Base-by-base conservation (phyloP, 2,113 vertebrate species). In the Barnardius zonarius region DNA sequence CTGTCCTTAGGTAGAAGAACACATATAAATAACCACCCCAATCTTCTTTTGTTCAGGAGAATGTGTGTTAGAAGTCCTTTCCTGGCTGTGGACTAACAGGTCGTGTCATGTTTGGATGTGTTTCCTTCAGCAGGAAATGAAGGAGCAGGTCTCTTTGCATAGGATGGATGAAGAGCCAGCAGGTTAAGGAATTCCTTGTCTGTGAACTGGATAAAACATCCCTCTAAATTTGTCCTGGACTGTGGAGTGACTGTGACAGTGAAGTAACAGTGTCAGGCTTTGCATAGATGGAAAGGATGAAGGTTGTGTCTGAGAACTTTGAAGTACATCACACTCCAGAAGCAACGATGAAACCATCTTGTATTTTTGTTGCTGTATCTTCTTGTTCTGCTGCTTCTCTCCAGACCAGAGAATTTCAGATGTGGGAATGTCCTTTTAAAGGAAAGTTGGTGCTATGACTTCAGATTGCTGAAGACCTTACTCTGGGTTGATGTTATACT, bases 71-170 rank as follows among this genome's bases (percentile, higher is more conserved):
- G 20, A 66, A 59, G 61, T 22, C 61, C 66, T 78, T 54, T 82
- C 37, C 57, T 74, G 84, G 68, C 80, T 66, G 55, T 74, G 82
- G 67, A 68, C 63, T 95, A 64, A 95, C 51, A 22, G 70, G 17
- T 83, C 1, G 3, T 88, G 46, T 86, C 28, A 9, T 95, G 72
- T 92, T 86, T 96, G 96, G 78, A 19, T 97, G 73, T 94, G 83
- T 95, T 96, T 94, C 48, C 2, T 95, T 91, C 79, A 30, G 84
- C 95, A 96, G 96, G 92, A 97, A 97, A 46, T 96, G 93, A 97
- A 86, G 77, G 81, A 86, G 72, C 30, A 25, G 69, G 33, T 78
- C 82, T 93, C 52, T 49, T 69, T 75, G 59, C 76, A 54, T 33
- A 77, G 82, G 37, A 75, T 78, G 67, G 68, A 93, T 57, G 86